Evolutionary conservation across 2,113 vertebrate genomes (phyloP), one percentile per base, ranked within the genome.

Genomic region (Brachypteracias leptosomus): DNA sequence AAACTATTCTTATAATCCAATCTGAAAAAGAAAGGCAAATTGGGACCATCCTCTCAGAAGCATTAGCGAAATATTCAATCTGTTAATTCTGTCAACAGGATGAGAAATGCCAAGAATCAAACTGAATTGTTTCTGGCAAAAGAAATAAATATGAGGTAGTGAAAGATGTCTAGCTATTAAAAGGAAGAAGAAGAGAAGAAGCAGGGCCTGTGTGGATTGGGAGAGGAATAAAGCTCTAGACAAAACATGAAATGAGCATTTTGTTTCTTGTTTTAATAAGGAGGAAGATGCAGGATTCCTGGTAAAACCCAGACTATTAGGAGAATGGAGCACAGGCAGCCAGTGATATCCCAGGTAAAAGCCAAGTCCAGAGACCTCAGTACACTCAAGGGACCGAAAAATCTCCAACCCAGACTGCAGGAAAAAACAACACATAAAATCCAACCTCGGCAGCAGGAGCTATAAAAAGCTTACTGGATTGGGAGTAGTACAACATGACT

Each of bases 361-460:
- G 3, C 13, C 35, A 67, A 67, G 52, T 62, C 22, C 25, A 38
- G 22, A 35, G 17, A 67, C 46, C 25, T 78, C 40, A 29, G 35
- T 26, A 29, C 6, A 59, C 5, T 25, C 42, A 78, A 5, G 6
- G 4, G 16, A 78, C 29, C 18, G 61, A 91, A 92, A 89, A 78
- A 55, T 55, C n/a, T 88, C 33, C 38, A 61, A 28, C 4, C 0
- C 5, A 25, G 26, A 93, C 67, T 40, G 7, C 7, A 38, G 22
- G 5, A 31, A 8, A 55, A 85, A 74, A n/a, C 17, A 90, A 28
- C 13, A 38, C 25, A 74, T 29, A 81, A 84, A 84, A 87, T 59
- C 44, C 35, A 85, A 38, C 16, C 20, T 35, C 0, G 0, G 31
- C 0, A 71, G 7, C 17, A 81, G 15, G 16, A 88, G 38, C 52